Evolutionary conservation across 2,888 invertebrate species (phyloP), one percentile per base, ranked within the genome.

Genomic region (Pteria penguin): DNA sequence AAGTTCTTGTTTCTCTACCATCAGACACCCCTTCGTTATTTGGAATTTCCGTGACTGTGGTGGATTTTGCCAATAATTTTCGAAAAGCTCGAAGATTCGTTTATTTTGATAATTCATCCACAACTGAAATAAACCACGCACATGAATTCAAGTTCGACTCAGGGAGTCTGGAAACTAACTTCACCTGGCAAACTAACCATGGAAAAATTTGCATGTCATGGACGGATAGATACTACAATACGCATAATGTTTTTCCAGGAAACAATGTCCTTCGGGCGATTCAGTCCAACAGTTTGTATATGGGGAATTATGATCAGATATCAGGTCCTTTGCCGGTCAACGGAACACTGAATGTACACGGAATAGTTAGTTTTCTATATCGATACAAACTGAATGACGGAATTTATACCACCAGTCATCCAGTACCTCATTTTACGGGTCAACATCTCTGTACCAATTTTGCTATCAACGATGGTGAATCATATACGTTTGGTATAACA

Each of bases 261-360:
- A 78, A 79, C 29, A 63, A 69, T 26, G 55, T 81, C 14, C 55
- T 84, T 4, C 57, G 57, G 3, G 61, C 33, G 8, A 75, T 84
- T 3, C 31, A 72, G 62, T 32, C 72, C 2, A 81, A 84, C 61
- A 76, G 74, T 24, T 29, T 60, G 2, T 81, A 82, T n/a, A 63
- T 26, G 36, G 80, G 78, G 2, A 57, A 71, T 4, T 85, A 85
- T 74, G 83, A 85, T 27, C 83, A 85, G 68, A 36, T 33, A 4
- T 32, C 58, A 11, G 83, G 82, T 0, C 11, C 27, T 29, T 31
- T 85, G 18, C 78, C 83, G 11, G 81, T 85, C 1, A 33, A 57
- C 1, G 84, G 84, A 8, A 85, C 84, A 31, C 63, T 58, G 8
- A 85, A 80, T 67, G 70, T 83, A 0, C 60, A 79, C 36, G 84